phyloP scores from a whole-genome alignment of 1,140 invertebrate genomes.

The Calliopsis andreniformis region DNA sequence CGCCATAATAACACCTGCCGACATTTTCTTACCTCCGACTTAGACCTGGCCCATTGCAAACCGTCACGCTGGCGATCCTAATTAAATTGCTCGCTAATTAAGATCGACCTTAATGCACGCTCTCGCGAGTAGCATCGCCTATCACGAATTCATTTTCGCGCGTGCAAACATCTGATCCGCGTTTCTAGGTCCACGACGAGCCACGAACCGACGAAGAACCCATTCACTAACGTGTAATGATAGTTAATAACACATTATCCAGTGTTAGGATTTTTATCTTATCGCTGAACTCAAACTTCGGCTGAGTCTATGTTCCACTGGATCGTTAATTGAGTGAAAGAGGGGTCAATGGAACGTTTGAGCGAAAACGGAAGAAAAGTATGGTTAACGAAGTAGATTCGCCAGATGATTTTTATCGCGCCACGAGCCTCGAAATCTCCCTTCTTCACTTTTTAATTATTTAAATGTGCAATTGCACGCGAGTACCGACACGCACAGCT shows the following conservation, averaged over 20 bases:
- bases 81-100: slow-evolving; percentile 81
- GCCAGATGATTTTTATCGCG: not conserved
- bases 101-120: slow-evolving; percentile 79
- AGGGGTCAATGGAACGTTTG: not conserved
- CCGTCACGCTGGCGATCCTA: slow-evolving; percentile 80
- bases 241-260: not conserved
- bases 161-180: not conserved
- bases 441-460: slow-evolving; percentile 45
- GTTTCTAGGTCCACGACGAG: not conserved
- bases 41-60: slow-evolving; percentile 72
- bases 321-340: too few species aligned
- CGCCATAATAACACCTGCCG: slow-evolving; percentile 77
- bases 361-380: not conserved
- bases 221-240: not conserved
- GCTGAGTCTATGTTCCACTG: too few species aligned
- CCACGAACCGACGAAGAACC: not conserved
- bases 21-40: slow-evolving; percentile 70
- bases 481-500: slow-evolving; percentile 21
- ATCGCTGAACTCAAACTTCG: too few species aligned
- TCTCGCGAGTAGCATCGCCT: slow-evolving; percentile 71
- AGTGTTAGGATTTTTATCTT: too few species aligned
- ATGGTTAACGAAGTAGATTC: slow-evolving; percentile 26
- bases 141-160: slow-evolving; percentile 69
- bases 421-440: not conserved
- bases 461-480: slow-evolving; percentile 39